Percentiles rank a stretch among this genome's conserved stretches.
phyloP scores from a whole-genome alignment of 2,888 invertebrate genomes.

The Himalopsyche anomala region DNA sequence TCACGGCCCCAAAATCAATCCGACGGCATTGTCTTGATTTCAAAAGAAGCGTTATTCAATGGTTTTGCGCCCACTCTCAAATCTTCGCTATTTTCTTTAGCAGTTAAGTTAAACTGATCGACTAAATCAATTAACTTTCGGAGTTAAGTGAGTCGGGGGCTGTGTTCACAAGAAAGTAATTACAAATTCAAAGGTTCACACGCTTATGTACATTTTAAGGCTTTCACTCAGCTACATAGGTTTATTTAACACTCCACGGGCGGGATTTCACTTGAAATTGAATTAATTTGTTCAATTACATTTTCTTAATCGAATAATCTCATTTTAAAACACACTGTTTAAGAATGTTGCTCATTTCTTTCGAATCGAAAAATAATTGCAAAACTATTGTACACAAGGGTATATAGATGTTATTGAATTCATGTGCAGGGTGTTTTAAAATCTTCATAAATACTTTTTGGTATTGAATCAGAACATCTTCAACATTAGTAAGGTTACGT shows the following conservation, averaged over 20 bases:
- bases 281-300: background rate
- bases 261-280: background rate
- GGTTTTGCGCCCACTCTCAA: background rate
- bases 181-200: constrained; percentile 34
- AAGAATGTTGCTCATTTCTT: too few species aligned
- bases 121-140: constrained; percentile 17
- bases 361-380: too few species aligned
- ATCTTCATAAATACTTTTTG: too few species aligned
- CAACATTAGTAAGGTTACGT: too few species aligned
- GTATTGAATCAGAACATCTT: too few species aligned
- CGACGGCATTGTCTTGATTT: background rate
- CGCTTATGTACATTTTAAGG: constrained; percentile 16
- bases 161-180: constrained; percentile 34
- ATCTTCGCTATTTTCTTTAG: constrained; percentile 14
- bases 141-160: constrained; percentile 10
- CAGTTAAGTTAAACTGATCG: constrained; percentile 16
- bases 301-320: constrained; percentile 16
- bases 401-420: too few species aligned
- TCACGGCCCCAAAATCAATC: background rate
- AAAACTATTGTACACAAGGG: too few species aligned
- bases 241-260: background rate
- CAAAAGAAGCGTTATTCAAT: constrained; percentile 5
- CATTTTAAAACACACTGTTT: background rate
- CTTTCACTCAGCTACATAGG: background rate
- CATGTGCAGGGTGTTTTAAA: too few species aligned